Evolutionary conservation across 2,888 invertebrate genomes (phyloP).

Genomic region (Troglohyphantes excavatus): DNA sequence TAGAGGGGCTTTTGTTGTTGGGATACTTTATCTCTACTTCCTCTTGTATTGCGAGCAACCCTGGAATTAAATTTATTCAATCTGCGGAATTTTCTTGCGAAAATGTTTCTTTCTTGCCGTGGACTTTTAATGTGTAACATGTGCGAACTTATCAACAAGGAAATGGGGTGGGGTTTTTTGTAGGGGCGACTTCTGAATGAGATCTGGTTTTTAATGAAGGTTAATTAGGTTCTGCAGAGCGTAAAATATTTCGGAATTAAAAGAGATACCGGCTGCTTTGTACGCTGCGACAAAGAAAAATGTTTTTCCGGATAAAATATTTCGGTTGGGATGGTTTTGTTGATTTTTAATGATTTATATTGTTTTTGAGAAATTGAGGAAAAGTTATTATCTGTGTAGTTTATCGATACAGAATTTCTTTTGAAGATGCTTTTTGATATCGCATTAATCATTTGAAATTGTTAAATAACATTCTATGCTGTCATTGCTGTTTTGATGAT

Average conservation of each 20-base stretch:
- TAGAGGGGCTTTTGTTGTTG: background rate
- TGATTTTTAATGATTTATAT: background rate
- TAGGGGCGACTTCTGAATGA: background rate
- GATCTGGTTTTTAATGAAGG: constrained; percentile 45
- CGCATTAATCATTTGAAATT: background rate
- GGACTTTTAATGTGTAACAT: constrained; percentile 31
- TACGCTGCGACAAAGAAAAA: background rate
- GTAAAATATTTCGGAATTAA: constrained; percentile 15
- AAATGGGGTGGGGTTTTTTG: constrained; percentile 15
- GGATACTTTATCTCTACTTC: background rate
- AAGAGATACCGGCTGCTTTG: constrained; percentile 4
- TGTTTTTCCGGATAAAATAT: constrained; percentile 17
- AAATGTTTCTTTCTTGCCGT: constrained; percentile 33
- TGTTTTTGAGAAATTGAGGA: background rate
- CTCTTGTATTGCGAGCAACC: constrained; percentile 33
- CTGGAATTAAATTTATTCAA: constrained; percentile 64
- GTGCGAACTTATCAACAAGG: constrained; percentile 21
- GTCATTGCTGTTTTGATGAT: no score
- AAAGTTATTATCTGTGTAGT: background rate
- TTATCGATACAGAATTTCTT: background rate
- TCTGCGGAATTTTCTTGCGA: constrained; percentile 23
- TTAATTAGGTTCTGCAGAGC: constrained; percentile 36
- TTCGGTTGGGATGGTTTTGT: background rate
- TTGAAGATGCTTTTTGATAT: background rate
- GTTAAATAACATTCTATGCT: no score